Evolutionary conservation across 53 echinoderm and acorn worm genomes (phyloP).

Genomic region (Holothuria leucospilota): DNA sequence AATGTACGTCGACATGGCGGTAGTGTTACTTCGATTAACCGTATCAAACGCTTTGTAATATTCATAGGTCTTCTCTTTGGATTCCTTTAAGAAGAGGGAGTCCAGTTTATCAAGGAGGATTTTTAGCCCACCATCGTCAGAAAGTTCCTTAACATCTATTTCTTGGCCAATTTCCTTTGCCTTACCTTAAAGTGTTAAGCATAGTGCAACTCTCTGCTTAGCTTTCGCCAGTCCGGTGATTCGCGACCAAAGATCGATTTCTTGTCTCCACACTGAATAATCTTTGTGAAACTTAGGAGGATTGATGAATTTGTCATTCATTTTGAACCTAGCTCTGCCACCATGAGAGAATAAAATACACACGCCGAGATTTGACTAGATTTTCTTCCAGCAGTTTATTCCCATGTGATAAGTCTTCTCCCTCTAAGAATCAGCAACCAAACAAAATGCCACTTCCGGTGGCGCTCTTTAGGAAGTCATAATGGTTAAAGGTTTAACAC

Average conservation of each 20-base stretch:
- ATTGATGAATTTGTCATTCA: not conserved
- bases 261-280: not conserved
- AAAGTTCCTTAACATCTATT: not conserved
- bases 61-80: slow-evolving; percentile 5
- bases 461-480: no score
- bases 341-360: not conserved
- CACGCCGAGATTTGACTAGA: not conserved
- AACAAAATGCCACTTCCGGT: no score
- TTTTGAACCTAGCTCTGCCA: not conserved
- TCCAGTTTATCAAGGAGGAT: slow-evolving; percentile 10
- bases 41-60: not conserved
- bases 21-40: not conserved
- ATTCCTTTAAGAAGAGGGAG: slow-evolving; percentile 12
- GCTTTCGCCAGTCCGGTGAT: not conserved
- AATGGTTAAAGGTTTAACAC: no score
- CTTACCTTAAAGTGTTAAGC: not conserved
- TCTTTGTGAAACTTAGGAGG: not conserved
- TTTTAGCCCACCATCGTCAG: not conserved
- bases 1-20: not conserved
- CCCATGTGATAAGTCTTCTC: no score
- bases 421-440: no score
- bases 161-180: no score
- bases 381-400: no score
- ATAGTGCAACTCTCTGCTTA: slow-evolving; percentile 4
- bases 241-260: slow-evolving; percentile 10